These are phyloP conservation scores for Ascaphus truei DNA, from an alignment of 2,113 vertebrate genomes.

Conservation along the genomic window DNA sequence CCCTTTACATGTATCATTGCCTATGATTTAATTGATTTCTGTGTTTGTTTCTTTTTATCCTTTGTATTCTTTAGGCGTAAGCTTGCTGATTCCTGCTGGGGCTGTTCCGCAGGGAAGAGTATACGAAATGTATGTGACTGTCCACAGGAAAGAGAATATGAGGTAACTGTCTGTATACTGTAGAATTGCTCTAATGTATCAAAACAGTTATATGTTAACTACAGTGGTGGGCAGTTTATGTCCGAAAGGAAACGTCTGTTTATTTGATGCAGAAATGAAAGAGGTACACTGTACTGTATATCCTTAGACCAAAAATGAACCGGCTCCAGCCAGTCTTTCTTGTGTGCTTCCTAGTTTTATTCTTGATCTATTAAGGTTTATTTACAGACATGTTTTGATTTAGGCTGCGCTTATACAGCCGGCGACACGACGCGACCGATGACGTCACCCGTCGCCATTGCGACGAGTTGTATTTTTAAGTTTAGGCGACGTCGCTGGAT, in stretches of 20 bases:
- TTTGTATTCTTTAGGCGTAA: slow-evolving; percentile 77
- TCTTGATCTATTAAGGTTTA: background rate
- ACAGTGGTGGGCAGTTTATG: background rate
- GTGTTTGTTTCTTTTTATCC: slow-evolving; percentile 18
- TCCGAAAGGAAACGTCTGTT: background rate
- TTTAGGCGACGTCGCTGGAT: too few species aligned
- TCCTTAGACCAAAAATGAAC: background rate
- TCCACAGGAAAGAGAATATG: slow-evolving; percentile 95
- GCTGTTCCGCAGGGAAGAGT: slow-evolving; percentile 93
- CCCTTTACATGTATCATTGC: background rate
- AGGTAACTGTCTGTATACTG: slow-evolving; percentile 67
- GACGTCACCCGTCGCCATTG: too few species aligned
- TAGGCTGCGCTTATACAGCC: too few species aligned
- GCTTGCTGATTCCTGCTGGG: slow-evolving; percentile 91
- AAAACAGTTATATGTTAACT: background rate
- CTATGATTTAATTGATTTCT: slow-evolving; percentile 30
- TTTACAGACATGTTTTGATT: background rate
- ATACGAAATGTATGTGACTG: slow-evolving; percentile 97
- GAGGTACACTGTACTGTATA: background rate
- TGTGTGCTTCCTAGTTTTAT: background rate
- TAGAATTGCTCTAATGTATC: slow-evolving; percentile 27
- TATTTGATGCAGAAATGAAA: slow-evolving; percentile 4
- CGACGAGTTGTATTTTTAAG: too few species aligned
- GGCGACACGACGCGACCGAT: too few species aligned
- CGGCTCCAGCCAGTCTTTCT: background rate